A percentile compares a stretch with the other conserved stretches of the same genome.
Conservation (phyloP, 2,888 invertebrate genomes). For the Laothoe populi region DNA sequence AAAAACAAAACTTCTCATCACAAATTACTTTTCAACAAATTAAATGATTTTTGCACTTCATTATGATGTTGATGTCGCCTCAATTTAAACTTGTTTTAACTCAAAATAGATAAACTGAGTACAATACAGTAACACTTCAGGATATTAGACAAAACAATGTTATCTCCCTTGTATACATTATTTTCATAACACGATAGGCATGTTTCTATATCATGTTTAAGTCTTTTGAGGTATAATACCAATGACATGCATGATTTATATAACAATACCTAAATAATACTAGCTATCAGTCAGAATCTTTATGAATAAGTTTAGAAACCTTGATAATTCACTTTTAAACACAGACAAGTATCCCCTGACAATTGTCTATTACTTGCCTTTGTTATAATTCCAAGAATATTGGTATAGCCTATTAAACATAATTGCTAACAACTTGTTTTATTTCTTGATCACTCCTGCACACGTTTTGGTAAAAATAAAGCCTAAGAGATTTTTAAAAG, state of each 20-base stretch:
- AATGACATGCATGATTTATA: neutral
- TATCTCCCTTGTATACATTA: constrained; percentile 13
- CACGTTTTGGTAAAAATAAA: too few species aligned
- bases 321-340: neutral
- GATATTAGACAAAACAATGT: neutral
- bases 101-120: neutral
- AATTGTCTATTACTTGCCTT: too few species aligned
- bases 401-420: too few species aligned
- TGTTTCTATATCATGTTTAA: neutral
- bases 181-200: constrained; percentile 2
- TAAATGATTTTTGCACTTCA: neutral
- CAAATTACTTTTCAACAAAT: neutral
- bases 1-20: neutral
- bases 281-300: neutral
- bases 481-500: too few species aligned
- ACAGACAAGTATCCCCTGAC: neutral
- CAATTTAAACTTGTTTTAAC: neutral
- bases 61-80: neutral
- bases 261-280: neutral
- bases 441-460: too few species aligned
- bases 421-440: too few species aligned
- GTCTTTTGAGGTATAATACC: too few species aligned
- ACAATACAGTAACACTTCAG: neutral
- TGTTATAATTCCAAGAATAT: too few species aligned
- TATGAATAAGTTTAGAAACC: neutral